Conservation (phyloP, 2,888 invertebrate genomes). For the Calliscelio sp. region DNA sequence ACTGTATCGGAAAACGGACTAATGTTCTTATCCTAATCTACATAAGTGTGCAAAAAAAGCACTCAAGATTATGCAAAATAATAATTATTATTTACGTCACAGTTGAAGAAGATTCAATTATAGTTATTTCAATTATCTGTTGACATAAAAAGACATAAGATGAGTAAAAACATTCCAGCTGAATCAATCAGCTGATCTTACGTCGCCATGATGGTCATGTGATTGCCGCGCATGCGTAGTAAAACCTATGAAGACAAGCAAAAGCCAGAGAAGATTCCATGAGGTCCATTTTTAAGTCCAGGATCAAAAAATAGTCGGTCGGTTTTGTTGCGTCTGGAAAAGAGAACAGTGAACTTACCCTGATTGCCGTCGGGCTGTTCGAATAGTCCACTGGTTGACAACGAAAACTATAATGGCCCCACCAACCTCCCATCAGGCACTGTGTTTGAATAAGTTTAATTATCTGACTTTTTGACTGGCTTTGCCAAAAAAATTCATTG, state of each 20-base stretch:
- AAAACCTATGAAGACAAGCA: slow-evolving; percentile 65
- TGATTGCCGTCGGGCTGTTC: slow-evolving; percentile 91
- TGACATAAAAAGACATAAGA: no score
- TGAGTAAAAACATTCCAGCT: no score
- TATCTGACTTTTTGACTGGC: no score
- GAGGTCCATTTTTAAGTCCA: slow-evolving; percentile 69
- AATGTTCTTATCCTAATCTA: no score
- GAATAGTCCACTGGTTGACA: slow-evolving; percentile 97
- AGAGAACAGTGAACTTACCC: slow-evolving; percentile 89
- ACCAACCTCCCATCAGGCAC: slow-evolving; percentile 96
- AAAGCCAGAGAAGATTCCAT: slow-evolving; percentile 60
- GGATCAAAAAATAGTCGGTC: slow-evolving; percentile 58
- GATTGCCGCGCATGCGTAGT: slow-evolving; percentile 52
- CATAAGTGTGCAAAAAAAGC: no score
- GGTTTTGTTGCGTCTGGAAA: slow-evolving; percentile 40
- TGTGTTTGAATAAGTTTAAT: slow-evolving; percentile 86
- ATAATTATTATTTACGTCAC: no score
- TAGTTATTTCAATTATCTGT: no score
- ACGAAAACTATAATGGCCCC: slow-evolving; percentile 94
- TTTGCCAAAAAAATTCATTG: slow-evolving; percentile 63
- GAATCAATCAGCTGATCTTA: no score
- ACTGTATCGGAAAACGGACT: slow-evolving; percentile 21
- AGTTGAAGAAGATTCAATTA: no score
- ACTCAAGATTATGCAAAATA: no score
- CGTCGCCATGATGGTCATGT: no score